These are phyloP conservation scores for Mastomys coucha DNA, from an alignment of 2,113 vertebrate genomes.

Conservation along the genomic window DNA sequence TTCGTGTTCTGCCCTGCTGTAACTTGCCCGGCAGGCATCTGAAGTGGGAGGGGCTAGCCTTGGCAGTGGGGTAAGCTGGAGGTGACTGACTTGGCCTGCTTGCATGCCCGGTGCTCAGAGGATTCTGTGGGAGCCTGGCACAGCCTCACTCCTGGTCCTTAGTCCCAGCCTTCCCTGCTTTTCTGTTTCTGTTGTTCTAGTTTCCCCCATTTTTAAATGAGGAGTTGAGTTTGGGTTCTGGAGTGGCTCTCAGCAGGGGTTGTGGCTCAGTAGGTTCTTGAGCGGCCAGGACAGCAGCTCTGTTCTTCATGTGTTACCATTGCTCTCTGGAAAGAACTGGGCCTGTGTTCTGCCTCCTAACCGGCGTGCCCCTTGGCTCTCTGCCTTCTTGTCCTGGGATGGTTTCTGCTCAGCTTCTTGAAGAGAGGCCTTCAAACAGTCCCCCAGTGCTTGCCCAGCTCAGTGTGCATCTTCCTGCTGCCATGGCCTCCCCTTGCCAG, in stretches of 20 bases:
- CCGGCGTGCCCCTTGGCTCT: slow-evolving; percentile 23
- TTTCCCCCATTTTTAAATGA: neutral
- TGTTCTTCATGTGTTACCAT: slow-evolving; percentile 31
- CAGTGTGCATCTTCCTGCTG: slow-evolving; percentile 55
- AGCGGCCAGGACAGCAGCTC: neutral
- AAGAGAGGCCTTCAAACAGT: slow-evolving; percentile 51
- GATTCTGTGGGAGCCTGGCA: neutral
- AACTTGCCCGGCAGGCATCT: neutral
- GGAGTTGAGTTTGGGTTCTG: slow-evolving; percentile 30
- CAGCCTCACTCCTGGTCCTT: slow-evolving; percentile 23
- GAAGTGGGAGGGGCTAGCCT: neutral
- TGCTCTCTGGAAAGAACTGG: slow-evolving; percentile 34
- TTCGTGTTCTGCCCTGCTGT: slow-evolving; percentile 17
- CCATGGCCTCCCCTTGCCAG: slow-evolving; percentile 53
- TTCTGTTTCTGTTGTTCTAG: slow-evolving; percentile 20
- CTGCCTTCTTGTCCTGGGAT: slow-evolving; percentile 26
- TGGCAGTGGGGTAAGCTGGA: neutral
- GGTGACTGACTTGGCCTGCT: neutral
- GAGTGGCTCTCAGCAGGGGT: slow-evolving; percentile 18
- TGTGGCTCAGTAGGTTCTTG: neutral
- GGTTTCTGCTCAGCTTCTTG: slow-evolving; percentile 33
- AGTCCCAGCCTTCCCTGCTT: neutral
- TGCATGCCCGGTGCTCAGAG: neutral
- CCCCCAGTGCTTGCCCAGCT: slow-evolving; percentile 40
- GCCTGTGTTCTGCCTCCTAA: slow-evolving; percentile 52